Evolutionary conservation across 2,113 vertebrate genomes (phyloP), one percentile per base, ranked within the genome.

Genomic region (Podiceps cristatus): DNA sequence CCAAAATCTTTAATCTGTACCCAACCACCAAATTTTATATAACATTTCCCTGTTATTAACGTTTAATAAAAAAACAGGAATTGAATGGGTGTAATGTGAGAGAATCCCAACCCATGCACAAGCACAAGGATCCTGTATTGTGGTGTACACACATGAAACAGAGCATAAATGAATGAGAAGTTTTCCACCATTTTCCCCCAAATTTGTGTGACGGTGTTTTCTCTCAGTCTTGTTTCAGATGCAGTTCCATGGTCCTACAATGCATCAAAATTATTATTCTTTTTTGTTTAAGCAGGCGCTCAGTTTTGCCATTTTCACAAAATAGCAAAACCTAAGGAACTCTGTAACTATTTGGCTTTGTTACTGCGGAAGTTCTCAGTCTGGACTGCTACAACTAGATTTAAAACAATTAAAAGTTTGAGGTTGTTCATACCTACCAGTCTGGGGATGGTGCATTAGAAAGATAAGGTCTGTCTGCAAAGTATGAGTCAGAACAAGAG

Each of bases 381-480:
- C 53, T 87, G 58, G 40, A 76, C 49, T 5, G 13, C 45, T 24
- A 1, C 33, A 47, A 66, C 53, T 85, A 55, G 52, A 62, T 76
- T 76, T 37, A 18, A 89, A 93, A 64, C 50, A 79, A 68, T 74
- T 80, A 68, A 22, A 91, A 58, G 28, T 87, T 75, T 68, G 80
- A 87, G 17, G 29, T 25, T 81, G 62, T 89, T 79, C 62, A 82
- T n/a, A 62, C 71, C 68, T 90, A 13, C 50, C 13, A 64, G 52
- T 56, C 69, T 94, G 53, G 23, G 11, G 52, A 47, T 60, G 25
- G 19, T 76, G 45, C 10, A 1, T 87, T 82, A 56, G 18, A 88
- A 84, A 93, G 80, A 79, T 72, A 96, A 89, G 28, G 62, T 85
- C 91, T 95, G 89, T 83, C 83, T 97, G 76, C 28, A 69, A 62